Percentiles rank a stretch among this genome's conserved stretches.
phyloP scores from a whole-genome alignment of 1,140 invertebrate genomes.

The Halesus radiatus region DNA sequence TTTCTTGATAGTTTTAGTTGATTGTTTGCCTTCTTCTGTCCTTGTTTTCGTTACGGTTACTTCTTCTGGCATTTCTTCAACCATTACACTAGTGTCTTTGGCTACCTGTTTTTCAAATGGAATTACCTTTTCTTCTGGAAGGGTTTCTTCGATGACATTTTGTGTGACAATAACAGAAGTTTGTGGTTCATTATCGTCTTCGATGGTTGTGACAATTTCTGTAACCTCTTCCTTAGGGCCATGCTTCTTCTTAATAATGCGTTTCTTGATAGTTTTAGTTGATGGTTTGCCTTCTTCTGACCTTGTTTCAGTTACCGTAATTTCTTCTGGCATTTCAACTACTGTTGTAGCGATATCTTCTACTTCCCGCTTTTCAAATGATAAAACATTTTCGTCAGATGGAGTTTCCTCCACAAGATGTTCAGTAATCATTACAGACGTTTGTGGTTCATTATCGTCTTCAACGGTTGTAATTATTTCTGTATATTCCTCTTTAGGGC shows the following conservation, averaged over 20 bases:
- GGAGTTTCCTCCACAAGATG: background rate
- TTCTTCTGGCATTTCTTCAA: conserved; percentile 12
- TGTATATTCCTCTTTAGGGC: conserved; percentile 60
- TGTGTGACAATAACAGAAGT: too few species aligned
- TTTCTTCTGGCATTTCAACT: conserved; percentile 62
- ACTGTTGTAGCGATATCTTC: background rate
- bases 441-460: conserved; percentile 36
- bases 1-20: conserved; percentile 50
- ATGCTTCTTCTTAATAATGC: too few species aligned
- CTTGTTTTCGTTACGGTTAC: background rate
- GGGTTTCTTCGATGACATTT: too few species aligned
- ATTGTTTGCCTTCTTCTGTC: conserved; percentile 55
- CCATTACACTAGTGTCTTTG: background rate
- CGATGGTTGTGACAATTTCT: too few species aligned
- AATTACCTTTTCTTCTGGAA: too few species aligned
- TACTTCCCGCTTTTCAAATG: background rate
- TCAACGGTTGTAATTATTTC: conserved; percentile 62
- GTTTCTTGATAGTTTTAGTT: too few species aligned
- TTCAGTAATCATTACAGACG: conserved; percentile 35
- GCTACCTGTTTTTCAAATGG: too few species aligned
- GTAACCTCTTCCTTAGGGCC: too few species aligned
- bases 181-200: too few species aligned
- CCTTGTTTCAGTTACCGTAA: conserved; percentile 59
- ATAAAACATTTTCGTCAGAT: background rate
- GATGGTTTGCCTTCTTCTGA: too few species aligned